Evolutionary conservation across 2,113 vertebrate genomes (phyloP), one percentile per base, ranked within the genome.

Genomic region (Nipponia nippon): DNA sequence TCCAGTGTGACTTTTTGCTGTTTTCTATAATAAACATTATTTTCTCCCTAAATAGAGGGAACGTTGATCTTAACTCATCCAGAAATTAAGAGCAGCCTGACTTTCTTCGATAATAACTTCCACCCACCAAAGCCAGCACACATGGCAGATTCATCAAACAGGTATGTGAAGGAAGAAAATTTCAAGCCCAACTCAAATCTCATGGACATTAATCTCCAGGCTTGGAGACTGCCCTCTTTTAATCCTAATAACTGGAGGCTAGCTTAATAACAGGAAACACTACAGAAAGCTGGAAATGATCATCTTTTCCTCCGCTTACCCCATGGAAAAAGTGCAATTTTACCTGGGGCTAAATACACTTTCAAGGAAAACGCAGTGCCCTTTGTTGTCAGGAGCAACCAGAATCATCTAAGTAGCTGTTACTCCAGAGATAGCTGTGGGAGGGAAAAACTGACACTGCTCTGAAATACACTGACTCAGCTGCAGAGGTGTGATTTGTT

Each of bases 341-440:
- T 95, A 93, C 95, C 59, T 44, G 69, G 25, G 77, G 82, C 72
- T 88, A 96, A 87, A 78, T 71, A 80, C 1, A 44, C 67, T 72
- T 88, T 92, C 79, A 90, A 95, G 59, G 47, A 58, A 97, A 92
- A 82, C 36, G 9, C 5, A 0, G 82, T 61, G 44, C 38, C 84
- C 83, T 95, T 95, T 95, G 95, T 94, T 94, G 80, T 83, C 79
- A 96, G 75, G 90, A 97, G 82, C 89, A 87, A 89, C 91, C 79
- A 80, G 46, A 23, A 93, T 92, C 62, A 71, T 83, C n/a, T 55
- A 87, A 89, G 90, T 16, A 67, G 72, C 44, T 58, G 88, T 9
- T 92, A 65, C 83, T 92, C 42, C 86, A 76, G 83, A 72, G 95
- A 71, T 17, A 91, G 81, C 77, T 36, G 83, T 18, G 83, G 76